Percentiles rank a stretch among this genome's conserved stretches.
Evolutionary conservation across 2,113 vertebrate species (phyloP).

Genomic region (Chloropsis cyanopogon): DNA sequence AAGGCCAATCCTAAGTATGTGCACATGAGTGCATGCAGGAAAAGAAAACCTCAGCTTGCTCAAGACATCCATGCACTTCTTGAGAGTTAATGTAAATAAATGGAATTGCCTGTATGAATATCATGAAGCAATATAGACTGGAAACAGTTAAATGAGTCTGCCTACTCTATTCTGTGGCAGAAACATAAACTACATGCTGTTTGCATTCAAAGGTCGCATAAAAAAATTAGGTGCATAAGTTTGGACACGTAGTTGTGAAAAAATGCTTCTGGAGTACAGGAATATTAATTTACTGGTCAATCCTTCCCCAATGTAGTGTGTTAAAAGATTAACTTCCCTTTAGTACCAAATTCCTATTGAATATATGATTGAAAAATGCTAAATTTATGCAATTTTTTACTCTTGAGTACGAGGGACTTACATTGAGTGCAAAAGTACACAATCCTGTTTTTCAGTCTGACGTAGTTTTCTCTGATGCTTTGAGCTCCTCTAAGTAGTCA

Average conservation of each 20-base stretch:
- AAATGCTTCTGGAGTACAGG: neutral
- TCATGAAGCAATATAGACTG: neutral
- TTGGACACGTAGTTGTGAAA: neutral
- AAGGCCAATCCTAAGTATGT: neutral
- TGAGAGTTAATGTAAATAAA: neutral
- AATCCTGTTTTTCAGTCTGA: neutral
- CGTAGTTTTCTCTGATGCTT: neutral
- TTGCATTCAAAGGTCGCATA: neutral
- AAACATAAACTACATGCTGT: neutral
- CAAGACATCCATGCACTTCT: neutral
- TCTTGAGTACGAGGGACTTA: neutral
- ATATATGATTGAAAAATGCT: neutral
- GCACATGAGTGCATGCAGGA: accelerated
- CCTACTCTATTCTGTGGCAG: neutral
- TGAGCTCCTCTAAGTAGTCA: neutral
- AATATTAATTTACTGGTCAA: neutral
- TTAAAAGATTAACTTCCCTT: neutral
- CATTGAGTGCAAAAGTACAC: neutral
- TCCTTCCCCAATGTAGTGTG: neutral
- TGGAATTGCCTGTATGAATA: neutral
- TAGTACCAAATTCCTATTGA: neutral
- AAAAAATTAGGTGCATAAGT: neutral
- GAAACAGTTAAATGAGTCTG: neutral
- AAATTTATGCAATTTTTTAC: neutral
- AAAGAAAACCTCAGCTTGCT: neutral